phyloP scores from a whole-genome alignment of 2,888 invertebrate species.

The Pelosia muscerda region DNA sequence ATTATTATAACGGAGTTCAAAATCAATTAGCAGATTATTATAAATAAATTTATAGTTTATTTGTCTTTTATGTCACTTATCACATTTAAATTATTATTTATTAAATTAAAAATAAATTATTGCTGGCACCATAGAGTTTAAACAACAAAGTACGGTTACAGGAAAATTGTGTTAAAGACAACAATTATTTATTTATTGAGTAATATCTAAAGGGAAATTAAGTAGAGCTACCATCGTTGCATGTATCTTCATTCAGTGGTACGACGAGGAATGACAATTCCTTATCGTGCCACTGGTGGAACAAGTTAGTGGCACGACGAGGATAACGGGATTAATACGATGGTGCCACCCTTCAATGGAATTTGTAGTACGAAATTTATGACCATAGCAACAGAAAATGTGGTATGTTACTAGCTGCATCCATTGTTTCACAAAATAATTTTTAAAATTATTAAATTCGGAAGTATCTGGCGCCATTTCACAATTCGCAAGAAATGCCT shows the following conservation, averaged over 20 bases:
- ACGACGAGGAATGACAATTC: too few species aligned
- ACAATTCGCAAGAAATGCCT: background rate
- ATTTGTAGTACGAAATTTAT: conserved; percentile 7
- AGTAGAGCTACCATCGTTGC: too few species aligned
- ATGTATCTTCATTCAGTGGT: too few species aligned
- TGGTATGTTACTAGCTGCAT: conserved; percentile 9
- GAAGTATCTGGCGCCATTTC: conserved; percentile 11
- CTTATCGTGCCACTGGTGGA: too few species aligned
- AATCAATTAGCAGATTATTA: conserved; percentile 9
- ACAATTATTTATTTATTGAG: too few species aligned
- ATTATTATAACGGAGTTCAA: conserved; percentile 2
- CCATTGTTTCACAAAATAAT: conserved; percentile 8
- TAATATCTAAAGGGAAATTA: too few species aligned
- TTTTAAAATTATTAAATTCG: conserved; percentile 13
- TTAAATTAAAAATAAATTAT: too few species aligned
- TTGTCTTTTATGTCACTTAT: background rate
- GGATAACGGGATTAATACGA: too few species aligned
- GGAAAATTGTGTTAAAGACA: too few species aligned
- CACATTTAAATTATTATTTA: background rate
- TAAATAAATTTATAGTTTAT: background rate
- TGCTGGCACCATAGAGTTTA: too few species aligned
- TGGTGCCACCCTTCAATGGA: background rate
- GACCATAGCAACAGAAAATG: conserved; percentile 14
- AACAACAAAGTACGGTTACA: too few species aligned
- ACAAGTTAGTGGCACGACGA: too few species aligned